Conservation (phyloP, 2,797 vertebrate species). For the Enteromius viviparus region DNA sequence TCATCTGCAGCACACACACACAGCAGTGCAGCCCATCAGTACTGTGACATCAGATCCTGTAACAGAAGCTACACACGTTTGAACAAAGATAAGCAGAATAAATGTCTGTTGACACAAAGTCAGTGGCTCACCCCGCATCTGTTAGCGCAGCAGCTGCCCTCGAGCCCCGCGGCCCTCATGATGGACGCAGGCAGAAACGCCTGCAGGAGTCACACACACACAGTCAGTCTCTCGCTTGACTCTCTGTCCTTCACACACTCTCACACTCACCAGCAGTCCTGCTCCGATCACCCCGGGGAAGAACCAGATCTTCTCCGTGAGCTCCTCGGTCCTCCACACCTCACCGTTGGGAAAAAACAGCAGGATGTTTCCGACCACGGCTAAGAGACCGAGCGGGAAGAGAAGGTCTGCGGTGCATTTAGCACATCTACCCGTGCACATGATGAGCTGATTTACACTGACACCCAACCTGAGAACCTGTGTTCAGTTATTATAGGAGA, state of each 20-base stretch:
- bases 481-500: too few relatives aligned
- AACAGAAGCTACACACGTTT: not conserved
- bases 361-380: conserved; percentile 72
- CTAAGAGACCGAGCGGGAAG: conserved; percentile 67
- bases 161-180: conserved; percentile 82
- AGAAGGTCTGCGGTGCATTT: conserved; percentile 67
- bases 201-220: conserved; percentile 65
- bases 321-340: conserved; percentile 64
- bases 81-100: not conserved
- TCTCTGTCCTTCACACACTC: not conserved
- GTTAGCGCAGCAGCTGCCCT: conserved; percentile 80
- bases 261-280: conserved; percentile 71
- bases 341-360: conserved; percentile 73
- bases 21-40: not conserved
- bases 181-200: conserved; percentile 81
- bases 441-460: conserved; percentile 22
- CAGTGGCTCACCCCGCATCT: conserved; percentile 45
- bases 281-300: conserved; percentile 74
- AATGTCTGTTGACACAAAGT: not conserved
- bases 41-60: not conserved
- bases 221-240: too few relatives aligned
- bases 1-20: conserved; percentile 31
- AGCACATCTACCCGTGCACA: conserved; percentile 70
- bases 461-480: not conserved
- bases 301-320: conserved; percentile 74